phyloP scores from a whole-genome alignment of 2,888 invertebrate genomes.

The Salticus scenicus region DNA sequence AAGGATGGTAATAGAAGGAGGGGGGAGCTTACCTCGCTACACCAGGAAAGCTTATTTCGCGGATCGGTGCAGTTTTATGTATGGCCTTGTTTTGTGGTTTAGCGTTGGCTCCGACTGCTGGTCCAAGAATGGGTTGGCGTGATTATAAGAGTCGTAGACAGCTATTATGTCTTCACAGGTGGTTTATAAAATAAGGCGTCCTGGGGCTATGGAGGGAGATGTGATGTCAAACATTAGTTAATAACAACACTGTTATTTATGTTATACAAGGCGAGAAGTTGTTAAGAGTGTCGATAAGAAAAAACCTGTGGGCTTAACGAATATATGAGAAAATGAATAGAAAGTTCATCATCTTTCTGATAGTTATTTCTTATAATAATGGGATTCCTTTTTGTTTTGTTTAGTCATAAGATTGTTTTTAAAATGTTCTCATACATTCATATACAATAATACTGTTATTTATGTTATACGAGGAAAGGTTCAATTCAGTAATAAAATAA shows the following conservation, averaged over 20 bases:
- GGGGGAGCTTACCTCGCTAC: neutral
- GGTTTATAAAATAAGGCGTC: neutral
- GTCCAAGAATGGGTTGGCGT: constrained; percentile 21
- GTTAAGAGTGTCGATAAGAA: too few species aligned
- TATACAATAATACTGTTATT: too few species aligned
- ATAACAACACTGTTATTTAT: neutral
- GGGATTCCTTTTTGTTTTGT: too few species aligned
- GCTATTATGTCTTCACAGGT: constrained; percentile 19
- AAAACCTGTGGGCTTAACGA: too few species aligned
- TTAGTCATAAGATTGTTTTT: too few species aligned
- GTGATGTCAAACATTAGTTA: neutral
- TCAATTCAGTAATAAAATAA: too few species aligned
- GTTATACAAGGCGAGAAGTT: neutral
- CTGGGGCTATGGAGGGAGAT: neutral
- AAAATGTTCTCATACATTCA: too few species aligned
- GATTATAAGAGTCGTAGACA: constrained; percentile 8
- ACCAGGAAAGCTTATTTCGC: constrained; percentile 62
- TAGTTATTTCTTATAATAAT: too few species aligned
- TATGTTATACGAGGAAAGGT: too few species aligned
- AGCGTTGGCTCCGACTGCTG: neutral
- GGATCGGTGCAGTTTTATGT: constrained; percentile 50
- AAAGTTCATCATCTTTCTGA: too few species aligned
- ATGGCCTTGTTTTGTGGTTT: constrained; percentile 40
- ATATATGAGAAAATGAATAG: too few species aligned
- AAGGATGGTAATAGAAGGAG: constrained; percentile 20